These are phyloP conservation scores for Philonicus albiceps DNA, from an alignment of 2,888 invertebrate genomes.

Conservation along the genomic window DNA sequence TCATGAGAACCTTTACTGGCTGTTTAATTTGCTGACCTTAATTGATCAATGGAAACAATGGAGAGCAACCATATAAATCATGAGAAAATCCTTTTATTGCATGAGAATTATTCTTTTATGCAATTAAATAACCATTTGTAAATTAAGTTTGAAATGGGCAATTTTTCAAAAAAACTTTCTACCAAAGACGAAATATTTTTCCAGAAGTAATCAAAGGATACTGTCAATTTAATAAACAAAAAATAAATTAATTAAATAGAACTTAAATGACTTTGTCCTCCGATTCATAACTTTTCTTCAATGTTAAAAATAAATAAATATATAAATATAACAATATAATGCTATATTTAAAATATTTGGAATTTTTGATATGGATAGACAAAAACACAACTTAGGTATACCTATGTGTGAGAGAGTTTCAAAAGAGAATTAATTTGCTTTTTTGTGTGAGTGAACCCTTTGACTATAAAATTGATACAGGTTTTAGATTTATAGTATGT, in stretches of 20 bases:
- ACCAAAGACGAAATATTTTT: neutral
- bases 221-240: neutral
- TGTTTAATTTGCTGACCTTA: neutral
- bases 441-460: too few relatives aligned
- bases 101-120: neutral
- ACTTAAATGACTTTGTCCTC: neutral
- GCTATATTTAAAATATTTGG: too few relatives aligned
- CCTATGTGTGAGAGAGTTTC: too few relatives aligned
- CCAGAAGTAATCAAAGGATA: neutral
- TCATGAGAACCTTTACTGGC: neutral
- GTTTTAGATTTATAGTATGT: too few relatives aligned
- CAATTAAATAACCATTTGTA: neutral
- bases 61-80: neutral
- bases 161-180: neutral
- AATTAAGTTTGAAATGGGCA: neutral
- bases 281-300: neutral
- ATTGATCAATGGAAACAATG: neutral
- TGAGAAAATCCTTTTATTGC: neutral
- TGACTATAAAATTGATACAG: too few relatives aligned
- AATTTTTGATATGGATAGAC: too few relatives aligned
- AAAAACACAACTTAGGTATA: too few relatives aligned
- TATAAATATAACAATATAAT: too few relatives aligned
- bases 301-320: neutral
- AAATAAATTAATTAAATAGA: neutral
- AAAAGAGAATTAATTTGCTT: too few relatives aligned